Evolutionary conservation across 2,888 invertebrate genomes (phyloP).

Genomic region (Seladonia tumulorum): DNA sequence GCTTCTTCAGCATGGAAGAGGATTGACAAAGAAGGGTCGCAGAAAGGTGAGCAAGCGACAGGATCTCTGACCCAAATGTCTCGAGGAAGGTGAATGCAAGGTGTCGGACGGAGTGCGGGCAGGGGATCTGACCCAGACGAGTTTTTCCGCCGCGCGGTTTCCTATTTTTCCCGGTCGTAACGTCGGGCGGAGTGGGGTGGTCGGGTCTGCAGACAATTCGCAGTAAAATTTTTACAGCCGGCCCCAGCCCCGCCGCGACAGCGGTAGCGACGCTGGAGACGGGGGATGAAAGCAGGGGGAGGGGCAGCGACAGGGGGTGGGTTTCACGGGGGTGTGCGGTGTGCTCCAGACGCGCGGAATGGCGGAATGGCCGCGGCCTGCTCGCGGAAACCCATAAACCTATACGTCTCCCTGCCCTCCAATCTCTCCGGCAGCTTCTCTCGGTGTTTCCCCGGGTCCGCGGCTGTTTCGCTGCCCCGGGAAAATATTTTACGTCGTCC

Average conservation of each 20-base stretch:
- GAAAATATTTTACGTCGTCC: conserved; percentile 57
- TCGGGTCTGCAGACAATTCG: conserved; percentile 84
- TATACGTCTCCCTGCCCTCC: conserved; percentile 73
- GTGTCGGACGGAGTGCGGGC: neutral
- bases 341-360: conserved; percentile 74
- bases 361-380: conserved; percentile 77
- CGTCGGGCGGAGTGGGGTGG: conserved; percentile 75
- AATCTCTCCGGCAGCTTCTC: conserved; percentile 69
- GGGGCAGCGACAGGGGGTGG: conserved; percentile 18
- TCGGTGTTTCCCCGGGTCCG: neutral
- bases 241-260: conserved; percentile 66
- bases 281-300: neutral
- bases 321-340: conserved; percentile 64
- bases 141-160: conserved; percentile 80
- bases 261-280: neutral
- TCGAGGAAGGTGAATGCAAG: neutral
- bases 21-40: neutral
- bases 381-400: conserved; percentile 82
- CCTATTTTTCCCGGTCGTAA: conserved; percentile 82
- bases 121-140: conserved; percentile 81
- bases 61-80: conserved; percentile 72
- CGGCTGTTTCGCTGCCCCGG: conserved; percentile 44
- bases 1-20: neutral
- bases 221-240: conserved; percentile 84
- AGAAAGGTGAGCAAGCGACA: neutral